A percentile compares a stretch with the other conserved stretches of the same genome.
Evolutionary conservation across 2,888 invertebrate genomes (phyloP).

Genomic region (Leucophenga maculata): DNA sequence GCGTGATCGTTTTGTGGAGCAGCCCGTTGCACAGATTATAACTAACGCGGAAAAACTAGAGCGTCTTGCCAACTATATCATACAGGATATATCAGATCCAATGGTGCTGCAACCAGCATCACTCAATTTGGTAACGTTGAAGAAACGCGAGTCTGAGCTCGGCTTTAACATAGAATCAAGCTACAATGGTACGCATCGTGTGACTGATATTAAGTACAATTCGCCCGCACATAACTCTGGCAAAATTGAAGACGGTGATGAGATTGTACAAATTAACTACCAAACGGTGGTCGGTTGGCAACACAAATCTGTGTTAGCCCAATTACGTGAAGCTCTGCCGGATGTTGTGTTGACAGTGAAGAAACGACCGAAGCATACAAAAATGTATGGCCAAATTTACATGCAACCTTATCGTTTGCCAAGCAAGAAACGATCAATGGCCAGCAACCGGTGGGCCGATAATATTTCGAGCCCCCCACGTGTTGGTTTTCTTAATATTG

Average conservation of each 20-base stretch:
- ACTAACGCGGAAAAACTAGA: slow-evolving; percentile 83
- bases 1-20: slow-evolving; percentile 89
- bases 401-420: slow-evolving; percentile 81
- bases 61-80: slow-evolving; percentile 86
- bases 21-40: slow-evolving; percentile 82
- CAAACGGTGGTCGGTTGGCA: slow-evolving; percentile 87
- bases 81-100: slow-evolving; percentile 90
- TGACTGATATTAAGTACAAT: slow-evolving; percentile 91
- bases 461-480: slow-evolving; percentile 81
- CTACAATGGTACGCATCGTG: slow-evolving; percentile 84
- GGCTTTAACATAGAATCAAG: slow-evolving; percentile 92
- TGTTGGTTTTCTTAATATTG: slow-evolving; percentile 75
- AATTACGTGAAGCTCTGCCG: slow-evolving; percentile 84
- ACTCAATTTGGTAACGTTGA: slow-evolving; percentile 89
- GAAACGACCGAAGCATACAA: slow-evolving; percentile 86
- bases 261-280: slow-evolving; percentile 91
- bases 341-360: slow-evolving; percentile 87
- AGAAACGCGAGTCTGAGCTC: slow-evolving; percentile 88
- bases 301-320: slow-evolving; percentile 81
- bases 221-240: slow-evolving; percentile 94
- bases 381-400: slow-evolving; percentile 81
- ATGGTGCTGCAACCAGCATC: slow-evolving; percentile 92
- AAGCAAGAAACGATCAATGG: slow-evolving; percentile 78
- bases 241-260: slow-evolving; percentile 95
- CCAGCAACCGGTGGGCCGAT: slow-evolving; percentile 79